phyloP scores from a whole-genome alignment of 2,797 vertebrate species.

The Natrix natrix region DNA sequence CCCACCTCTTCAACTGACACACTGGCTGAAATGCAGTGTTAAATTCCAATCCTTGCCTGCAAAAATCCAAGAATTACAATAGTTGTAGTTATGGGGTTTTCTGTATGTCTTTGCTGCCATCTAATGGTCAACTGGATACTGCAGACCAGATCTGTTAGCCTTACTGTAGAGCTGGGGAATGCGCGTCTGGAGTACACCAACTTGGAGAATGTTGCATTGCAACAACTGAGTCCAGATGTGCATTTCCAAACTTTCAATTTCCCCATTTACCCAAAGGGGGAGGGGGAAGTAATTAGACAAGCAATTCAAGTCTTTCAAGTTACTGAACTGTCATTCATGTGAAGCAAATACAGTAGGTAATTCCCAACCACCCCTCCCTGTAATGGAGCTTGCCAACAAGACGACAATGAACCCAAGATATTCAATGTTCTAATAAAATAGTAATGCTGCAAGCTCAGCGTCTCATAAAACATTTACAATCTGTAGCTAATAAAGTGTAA shows the following conservation, averaged over 20 bases:
- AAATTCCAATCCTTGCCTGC: not conserved
- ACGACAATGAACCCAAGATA: constrained; percentile 66
- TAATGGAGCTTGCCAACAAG: constrained; percentile 63
- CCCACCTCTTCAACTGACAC: not conserved
- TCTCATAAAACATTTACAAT: constrained; percentile 79
- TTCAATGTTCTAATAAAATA: constrained; percentile 75
- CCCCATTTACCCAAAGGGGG: not conserved
- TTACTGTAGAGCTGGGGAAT: not conserved
- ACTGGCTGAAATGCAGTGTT: not conserved
- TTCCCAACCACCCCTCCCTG: constrained; percentile 54
- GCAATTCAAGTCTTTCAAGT: constrained; percentile 41
- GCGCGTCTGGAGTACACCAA: not conserved
- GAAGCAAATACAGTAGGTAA: constrained; percentile 43
- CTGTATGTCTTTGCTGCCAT: not conserved
- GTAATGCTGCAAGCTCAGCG: constrained; percentile 78
- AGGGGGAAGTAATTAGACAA: constrained; percentile 42
- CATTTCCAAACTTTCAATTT: constrained; percentile 49
- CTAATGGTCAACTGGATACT: not conserved
- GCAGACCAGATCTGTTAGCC: not conserved
- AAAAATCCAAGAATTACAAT: not conserved
- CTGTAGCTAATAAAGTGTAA: constrained; percentile 70
- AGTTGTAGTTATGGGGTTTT: not conserved
- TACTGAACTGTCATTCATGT: constrained; percentile 59
- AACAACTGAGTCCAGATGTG: constrained; percentile 17
- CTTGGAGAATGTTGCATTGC: not conserved